Conservation (phyloP, 2,797 vertebrate genomes). For the Syngnathus rostellatus region DNA sequence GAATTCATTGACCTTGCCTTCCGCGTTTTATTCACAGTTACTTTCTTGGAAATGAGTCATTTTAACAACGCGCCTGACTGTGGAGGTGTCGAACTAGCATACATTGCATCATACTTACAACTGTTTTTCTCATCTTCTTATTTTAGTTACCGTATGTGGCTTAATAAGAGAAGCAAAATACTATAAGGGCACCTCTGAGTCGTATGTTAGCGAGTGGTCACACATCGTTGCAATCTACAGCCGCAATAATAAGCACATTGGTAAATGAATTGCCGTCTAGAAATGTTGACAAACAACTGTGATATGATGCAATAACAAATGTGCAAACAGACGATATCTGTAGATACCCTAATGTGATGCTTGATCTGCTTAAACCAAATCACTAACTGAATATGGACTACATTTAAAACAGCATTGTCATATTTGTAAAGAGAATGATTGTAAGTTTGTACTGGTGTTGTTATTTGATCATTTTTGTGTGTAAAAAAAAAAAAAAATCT, state of each 20-base stretch:
- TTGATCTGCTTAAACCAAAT: background rate
- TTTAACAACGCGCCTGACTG: background rate
- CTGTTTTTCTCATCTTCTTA: background rate
- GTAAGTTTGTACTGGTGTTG: too few species aligned
- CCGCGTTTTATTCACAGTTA: background rate
- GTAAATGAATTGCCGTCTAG: background rate
- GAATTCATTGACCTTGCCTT: background rate
- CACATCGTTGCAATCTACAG: background rate
- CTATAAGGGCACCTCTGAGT: background rate
- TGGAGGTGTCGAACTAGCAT: background rate
- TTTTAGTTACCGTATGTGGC: background rate
- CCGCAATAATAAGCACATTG: background rate
- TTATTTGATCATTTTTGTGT: background rate
- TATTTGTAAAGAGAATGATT: background rate
- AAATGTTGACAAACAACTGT: background rate
- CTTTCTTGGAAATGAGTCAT: background rate
- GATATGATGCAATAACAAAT: slow-evolving; percentile 1
- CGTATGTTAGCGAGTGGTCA: background rate
- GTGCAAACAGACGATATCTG: background rate
- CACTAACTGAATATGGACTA: background rate
- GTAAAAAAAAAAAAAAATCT: too few species aligned
- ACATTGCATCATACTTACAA: background rate
- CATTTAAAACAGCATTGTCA: background rate
- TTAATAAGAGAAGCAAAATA: background rate
- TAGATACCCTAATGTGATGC: background rate